Percentiles rank a stretch among this genome's conserved stretches.
Conservation (phyloP, 1,140 invertebrate genomes). For the Pteromalus puparum region DNA sequence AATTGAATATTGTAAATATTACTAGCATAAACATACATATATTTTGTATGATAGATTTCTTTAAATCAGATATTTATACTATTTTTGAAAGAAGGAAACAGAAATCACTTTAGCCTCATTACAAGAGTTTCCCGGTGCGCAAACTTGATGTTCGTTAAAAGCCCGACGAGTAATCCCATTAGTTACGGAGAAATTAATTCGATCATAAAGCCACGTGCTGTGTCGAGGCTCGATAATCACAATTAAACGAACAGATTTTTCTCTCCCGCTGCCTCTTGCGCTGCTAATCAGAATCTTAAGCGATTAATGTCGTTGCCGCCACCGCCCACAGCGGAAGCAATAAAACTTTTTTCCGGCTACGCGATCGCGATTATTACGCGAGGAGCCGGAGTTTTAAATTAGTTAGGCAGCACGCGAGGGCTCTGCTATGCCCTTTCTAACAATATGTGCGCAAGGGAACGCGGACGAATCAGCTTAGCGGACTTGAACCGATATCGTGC, state of each 20-base stretch:
- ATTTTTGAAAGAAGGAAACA: not conserved
- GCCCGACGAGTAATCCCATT: not conserved
- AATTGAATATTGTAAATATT: too few relatives aligned
- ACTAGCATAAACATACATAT: not conserved
- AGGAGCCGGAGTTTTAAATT: constrained; percentile 21
- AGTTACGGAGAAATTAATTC: not conserved
- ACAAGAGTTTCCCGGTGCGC: not conserved
- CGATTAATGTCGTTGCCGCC: not conserved
- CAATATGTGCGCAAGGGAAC: not conserved
- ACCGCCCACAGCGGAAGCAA: not conserved
- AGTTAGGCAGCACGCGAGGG: constrained; percentile 7
- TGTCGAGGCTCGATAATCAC: not conserved
- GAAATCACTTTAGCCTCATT: not conserved
- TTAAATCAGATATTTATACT: not conserved
- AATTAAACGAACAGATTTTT: constrained; percentile 14
- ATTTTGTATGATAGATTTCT: not conserved
- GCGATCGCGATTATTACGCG: not conserved
- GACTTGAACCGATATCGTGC: not conserved
- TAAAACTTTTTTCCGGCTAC: constrained; percentile 32
- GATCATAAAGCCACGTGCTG: not conserved
- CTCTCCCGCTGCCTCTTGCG: not conserved
- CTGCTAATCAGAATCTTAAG: constrained; percentile 27
- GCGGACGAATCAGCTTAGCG: not conserved
- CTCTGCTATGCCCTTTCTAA: constrained; percentile 2
- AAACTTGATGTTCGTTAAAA: not conserved